These are phyloP conservation scores for Drosophila sucinea DNA, from an alignment of 1,140 invertebrate genomes.

Conservation along the genomic window DNA sequence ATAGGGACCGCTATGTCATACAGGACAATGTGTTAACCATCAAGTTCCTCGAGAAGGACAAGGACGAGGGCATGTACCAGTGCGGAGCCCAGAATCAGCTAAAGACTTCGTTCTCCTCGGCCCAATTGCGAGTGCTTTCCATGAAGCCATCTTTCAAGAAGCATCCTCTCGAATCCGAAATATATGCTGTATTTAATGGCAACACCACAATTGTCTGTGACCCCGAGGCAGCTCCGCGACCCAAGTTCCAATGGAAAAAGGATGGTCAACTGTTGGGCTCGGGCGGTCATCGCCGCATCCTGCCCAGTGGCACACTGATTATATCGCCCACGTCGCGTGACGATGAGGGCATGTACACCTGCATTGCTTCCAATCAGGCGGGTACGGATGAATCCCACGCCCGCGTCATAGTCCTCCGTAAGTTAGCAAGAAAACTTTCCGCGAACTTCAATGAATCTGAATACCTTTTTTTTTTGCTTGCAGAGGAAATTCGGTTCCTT, in stretches of 20 bases:
- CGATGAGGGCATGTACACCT: conserved; percentile 95
- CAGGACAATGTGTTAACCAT: conserved; percentile 95
- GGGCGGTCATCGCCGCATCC: conserved; percentile 90
- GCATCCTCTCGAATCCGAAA: conserved; percentile 92
- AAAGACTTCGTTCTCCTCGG: conserved; percentile 93
- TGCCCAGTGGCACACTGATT: conserved; percentile 93
- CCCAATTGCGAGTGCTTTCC: conserved; percentile 93
- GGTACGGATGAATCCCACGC: conserved; percentile 92
- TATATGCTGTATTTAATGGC: conserved; percentile 94
- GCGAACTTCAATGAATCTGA: not conserved
- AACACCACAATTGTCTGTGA: conserved; percentile 96
- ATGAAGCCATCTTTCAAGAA: conserved; percentile 96
- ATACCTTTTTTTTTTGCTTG: not conserved
- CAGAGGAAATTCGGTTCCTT: conserved; percentile 88
- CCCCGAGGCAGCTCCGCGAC: conserved; percentile 96
- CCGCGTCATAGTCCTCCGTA: conserved; percentile 92
- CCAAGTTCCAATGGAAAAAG: conserved; percentile 95
- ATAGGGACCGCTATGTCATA: conserved; percentile 90
- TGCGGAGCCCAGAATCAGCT: conserved; percentile 95
- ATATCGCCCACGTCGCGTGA: conserved; percentile 93
- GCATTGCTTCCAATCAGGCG: conserved; percentile 92
- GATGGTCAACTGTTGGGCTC: conserved; percentile 92
- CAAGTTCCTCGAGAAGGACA: conserved; percentile 88
- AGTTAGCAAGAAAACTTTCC: conserved; percentile 62
- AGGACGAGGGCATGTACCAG: conserved; percentile 98